Percentiles rank a stretch among this genome's conserved stretches.
Evolutionary conservation across 2,888 invertebrate species (phyloP).

Genomic region (Diarsia rubi): DNA sequence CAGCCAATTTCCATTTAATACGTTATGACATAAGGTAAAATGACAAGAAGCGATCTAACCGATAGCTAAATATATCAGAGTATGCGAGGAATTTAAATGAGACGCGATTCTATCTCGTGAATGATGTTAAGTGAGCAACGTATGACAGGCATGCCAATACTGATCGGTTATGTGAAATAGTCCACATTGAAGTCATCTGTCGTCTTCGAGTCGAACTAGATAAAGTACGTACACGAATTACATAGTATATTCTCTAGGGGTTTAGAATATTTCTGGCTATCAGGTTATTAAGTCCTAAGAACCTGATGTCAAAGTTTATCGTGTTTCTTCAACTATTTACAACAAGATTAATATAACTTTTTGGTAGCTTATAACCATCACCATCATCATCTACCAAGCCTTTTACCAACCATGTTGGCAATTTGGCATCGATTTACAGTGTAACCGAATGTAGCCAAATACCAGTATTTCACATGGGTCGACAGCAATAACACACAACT

Average conservation of each 20-base stretch:
- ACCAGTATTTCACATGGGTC: too few species aligned
- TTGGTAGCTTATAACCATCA: not conserved
- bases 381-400: not conserved
- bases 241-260: not conserved
- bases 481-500: too few species aligned
- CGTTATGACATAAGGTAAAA: constrained; percentile 58
- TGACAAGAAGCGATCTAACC: constrained; percentile 54
- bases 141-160: constrained; percentile 52
- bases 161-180: constrained; percentile 28
- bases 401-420: not conserved
- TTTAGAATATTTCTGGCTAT: not conserved
- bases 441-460: not conserved
- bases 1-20: constrained; percentile 48
- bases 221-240: not conserved
- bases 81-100: constrained; percentile 61
- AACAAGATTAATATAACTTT: not conserved
- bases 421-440: not conserved
- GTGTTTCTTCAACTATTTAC: not conserved
- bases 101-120: constrained; percentile 55
- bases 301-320: not conserved
- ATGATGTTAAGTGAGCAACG: constrained; percentile 52
- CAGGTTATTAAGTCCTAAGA: not conserved
- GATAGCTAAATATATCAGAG: constrained; percentile 47
- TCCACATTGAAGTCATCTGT: constrained; percentile 15
- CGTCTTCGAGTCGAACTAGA: not conserved